Evolutionary conservation across 2,113 vertebrate genomes (phyloP), one percentile per base, ranked within the genome.

Genomic region (Ictidomys tridecemlineatus): DNA sequence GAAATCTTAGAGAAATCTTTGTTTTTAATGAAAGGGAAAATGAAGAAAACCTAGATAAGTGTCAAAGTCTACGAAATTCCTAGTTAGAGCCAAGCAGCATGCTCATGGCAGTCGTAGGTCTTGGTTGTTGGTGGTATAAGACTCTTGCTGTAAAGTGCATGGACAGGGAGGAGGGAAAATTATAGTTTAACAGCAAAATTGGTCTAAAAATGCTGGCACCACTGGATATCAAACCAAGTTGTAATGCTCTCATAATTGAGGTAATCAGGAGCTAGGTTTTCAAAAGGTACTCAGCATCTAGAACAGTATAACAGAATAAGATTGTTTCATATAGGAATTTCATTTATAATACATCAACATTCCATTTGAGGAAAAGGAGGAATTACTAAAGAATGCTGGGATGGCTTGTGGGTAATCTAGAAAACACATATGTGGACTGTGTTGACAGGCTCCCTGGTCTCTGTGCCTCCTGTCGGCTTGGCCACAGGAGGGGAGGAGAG

Each of bases 11-110:
- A 89, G 79, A 89, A 32, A n/a, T 8, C 14, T 24, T 51, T 80
- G 37, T n/a, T 91, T 76, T 82, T 69, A n/a, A 82, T 37, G 53
- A 72, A 78, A 94, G 84, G 51, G 63, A 51, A 92, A 74, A 28
- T 8, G n/a, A 61, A 84, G 65, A 48, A 42, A 89, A 30, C 26
- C 8, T n/a, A 24, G 30, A 34, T 0, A 24, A 34, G 67, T 28
- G 83, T 32, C 39, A 58, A 42, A 30, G 17, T 45, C 32, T 20
- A 5, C 16, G 0, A 53, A 72, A 28, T 9, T 76, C 53, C 51
- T 51, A 22, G 70, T 3, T 0, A 42, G 74, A 17, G 22, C 28
- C 58, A 1, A 13, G 26, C 16, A 0, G 1, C 28, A 37, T 65
- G 67, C 92, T 56, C 83, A 3, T 2, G 14, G 84, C 14, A 0